Percentiles rank a stretch among this genome's conserved stretches.
Evolutionary conservation across 1,140 invertebrate genomes (phyloP).

Genomic region (Eubasilissa regina): DNA sequence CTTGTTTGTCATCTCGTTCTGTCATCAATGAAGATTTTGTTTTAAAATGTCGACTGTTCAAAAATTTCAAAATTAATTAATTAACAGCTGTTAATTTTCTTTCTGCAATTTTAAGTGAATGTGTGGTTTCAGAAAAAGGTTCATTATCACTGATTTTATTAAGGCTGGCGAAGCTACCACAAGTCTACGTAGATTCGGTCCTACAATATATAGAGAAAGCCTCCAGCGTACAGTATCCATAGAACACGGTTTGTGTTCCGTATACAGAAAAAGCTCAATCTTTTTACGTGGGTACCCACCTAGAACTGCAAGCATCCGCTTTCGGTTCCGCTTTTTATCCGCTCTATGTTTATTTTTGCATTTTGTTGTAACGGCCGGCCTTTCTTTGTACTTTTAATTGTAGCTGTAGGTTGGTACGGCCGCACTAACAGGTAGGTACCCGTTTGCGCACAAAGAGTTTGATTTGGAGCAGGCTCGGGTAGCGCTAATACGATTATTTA

Average conservation of each 20-base stretch:
- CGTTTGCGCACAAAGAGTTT: no score
- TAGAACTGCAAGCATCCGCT: slow-evolving; percentile 16
- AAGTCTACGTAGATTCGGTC: neutral
- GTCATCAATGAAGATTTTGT: no score
- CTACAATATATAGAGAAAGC: neutral
- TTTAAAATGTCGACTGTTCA: no score
- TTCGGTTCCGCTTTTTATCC: slow-evolving; percentile 25
- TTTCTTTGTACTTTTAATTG: slow-evolving; percentile 18
- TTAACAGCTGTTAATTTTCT: no score
- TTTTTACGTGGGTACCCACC: slow-evolving; percentile 14
- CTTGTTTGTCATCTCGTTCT: no score
- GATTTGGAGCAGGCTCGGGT: no score
- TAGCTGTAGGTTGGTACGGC: neutral
- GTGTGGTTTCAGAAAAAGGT: neutral
- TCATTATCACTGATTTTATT: no score
- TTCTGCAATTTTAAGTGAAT: neutral
- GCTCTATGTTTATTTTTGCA: slow-evolving; percentile 28
- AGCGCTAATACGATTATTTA: no score
- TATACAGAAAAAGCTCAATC: slow-evolving; percentile 5
- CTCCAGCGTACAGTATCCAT: neutral
- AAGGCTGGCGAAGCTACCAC: neutral
- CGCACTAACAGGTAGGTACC: no score
- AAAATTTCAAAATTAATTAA: no score
- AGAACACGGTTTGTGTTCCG: neutral
- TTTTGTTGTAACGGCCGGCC: slow-evolving; percentile 17